A percentile compares a stretch with the other conserved stretches of the same genome.
Conservation (phyloP, 1,140 invertebrate species). For the Heliconius melpomene region DNA sequence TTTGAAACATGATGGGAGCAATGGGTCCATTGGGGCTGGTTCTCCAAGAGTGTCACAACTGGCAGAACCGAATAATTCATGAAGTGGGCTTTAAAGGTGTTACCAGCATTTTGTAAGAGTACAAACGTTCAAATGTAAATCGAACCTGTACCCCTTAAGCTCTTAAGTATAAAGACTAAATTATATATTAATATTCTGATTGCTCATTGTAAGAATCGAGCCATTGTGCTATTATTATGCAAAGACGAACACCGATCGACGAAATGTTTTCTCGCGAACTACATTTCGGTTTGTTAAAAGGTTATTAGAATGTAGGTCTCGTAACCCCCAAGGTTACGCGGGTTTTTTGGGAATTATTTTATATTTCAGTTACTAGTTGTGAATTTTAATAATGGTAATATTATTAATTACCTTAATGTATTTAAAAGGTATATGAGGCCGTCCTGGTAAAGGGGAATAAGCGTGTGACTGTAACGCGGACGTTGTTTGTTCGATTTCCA, state of each 20-base stretch:
- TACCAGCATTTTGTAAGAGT: constrained; percentile 66
- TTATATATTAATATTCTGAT: not conserved
- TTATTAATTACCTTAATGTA: not conserved
- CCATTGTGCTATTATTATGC: constrained; percentile 77
- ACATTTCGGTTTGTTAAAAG: constrained; percentile 69
- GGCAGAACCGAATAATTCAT: constrained; percentile 72
- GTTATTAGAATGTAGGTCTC: constrained; percentile 72
- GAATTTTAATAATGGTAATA: not conserved
- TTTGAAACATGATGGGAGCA: constrained; percentile 30
- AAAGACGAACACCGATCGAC: constrained; percentile 64
- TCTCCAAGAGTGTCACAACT: constrained; percentile 59
- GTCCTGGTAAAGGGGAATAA: no score
- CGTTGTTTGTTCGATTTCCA: no score
- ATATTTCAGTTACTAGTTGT: constrained; percentile 5
- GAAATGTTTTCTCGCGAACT: constrained; percentile 56
- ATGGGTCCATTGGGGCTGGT: constrained; percentile 48
- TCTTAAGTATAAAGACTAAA: constrained; percentile 21
- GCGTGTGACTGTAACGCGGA: no score
- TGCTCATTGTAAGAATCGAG: constrained; percentile 41
- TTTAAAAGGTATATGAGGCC: no score
- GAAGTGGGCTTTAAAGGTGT: constrained; percentile 68
- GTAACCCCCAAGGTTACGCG: constrained; percentile 48
- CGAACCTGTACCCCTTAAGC: constrained; percentile 16
- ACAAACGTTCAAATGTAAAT: not conserved
- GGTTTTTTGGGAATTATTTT: constrained; percentile 45